A percentile compares a stretch with the other conserved stretches of the same genome.
Evolutionary conservation across 35 echinoderm and acorn worm genomes (phyloP).

Genomic region (Heliocidaris tuberculata): DNA sequence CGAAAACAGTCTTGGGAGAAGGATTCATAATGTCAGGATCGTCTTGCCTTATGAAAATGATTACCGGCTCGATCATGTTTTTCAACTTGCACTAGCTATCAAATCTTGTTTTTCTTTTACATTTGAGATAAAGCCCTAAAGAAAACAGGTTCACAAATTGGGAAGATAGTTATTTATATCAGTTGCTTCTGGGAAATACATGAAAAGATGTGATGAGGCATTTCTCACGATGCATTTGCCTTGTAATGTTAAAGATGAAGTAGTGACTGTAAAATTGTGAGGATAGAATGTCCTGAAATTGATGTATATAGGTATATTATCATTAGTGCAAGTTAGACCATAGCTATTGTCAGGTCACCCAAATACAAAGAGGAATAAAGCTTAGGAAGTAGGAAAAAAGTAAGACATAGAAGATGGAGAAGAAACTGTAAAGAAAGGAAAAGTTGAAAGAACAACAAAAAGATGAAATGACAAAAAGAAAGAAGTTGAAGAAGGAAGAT

Average conservation of each 20-base stretch:
- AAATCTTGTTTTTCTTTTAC: conserved; percentile 4
- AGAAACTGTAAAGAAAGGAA: neutral
- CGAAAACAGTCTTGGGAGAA: conserved; percentile 22
- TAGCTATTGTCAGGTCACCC: neutral
- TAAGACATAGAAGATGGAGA: neutral
- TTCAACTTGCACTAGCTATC: neutral
- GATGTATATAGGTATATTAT: neutral
- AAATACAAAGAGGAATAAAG: no score
- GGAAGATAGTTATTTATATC: neutral
- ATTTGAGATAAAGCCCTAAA: neutral
- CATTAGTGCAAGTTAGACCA: neutral
- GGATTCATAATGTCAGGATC: conserved; percentile 16
- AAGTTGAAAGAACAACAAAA: no score
- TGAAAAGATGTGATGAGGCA: no score
- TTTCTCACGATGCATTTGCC: no score
- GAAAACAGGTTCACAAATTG: conserved; percentile 17
- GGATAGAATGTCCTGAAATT: neutral
- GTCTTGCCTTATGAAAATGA: conserved; percentile 16
- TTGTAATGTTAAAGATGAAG: no score
- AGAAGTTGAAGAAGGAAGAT: no score
- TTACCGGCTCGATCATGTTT: neutral
- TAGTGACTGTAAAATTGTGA: no score
- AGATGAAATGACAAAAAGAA: no score
- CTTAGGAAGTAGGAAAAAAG: neutral
- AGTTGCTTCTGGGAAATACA: neutral